phyloP scores from a whole-genome alignment of 1,140 invertebrate species.

The Paramacrobiotus metropolitanus region DNA sequence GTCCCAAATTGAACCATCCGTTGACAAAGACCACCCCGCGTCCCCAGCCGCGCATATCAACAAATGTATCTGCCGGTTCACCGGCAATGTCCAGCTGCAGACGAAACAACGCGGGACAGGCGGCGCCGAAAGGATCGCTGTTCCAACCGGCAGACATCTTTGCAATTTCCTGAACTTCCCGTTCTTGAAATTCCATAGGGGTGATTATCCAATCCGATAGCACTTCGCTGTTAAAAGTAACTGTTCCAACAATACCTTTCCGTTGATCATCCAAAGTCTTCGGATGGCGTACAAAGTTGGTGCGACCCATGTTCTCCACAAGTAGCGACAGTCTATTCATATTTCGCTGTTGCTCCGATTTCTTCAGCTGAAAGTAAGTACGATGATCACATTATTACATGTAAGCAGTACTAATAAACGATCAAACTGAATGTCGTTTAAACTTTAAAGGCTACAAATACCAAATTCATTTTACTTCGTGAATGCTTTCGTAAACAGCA shows the following conservation, averaged over 20 bases:
- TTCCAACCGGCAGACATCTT: background rate
- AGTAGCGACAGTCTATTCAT: background rate
- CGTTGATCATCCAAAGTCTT: background rate
- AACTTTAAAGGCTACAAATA: too few species aligned
- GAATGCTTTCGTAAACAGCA: too few species aligned
- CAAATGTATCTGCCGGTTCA: background rate
- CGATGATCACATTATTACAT: too few species aligned
- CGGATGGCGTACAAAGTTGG: background rate
- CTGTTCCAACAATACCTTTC: background rate
- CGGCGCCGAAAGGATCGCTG: background rate
- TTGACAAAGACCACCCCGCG: constrained; percentile 3
- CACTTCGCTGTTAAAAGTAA: background rate
- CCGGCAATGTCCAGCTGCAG: constrained; percentile 5
- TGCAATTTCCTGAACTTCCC: background rate
- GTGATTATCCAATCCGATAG: background rate
- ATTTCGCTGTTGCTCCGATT: too few species aligned
- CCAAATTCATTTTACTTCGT: too few species aligned
- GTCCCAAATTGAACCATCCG: background rate
- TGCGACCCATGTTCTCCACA: background rate
- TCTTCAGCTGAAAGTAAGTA: too few species aligned
- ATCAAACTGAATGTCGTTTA: too few species aligned
- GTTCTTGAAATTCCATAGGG: background rate
- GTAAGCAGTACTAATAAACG: too few species aligned
- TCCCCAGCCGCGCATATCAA: constrained; percentile 4
- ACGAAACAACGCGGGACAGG: constrained; percentile 6